phyloP scores from a whole-genome alignment of 2,888 invertebrate species.

The Podotricha telesiphe region DNA sequence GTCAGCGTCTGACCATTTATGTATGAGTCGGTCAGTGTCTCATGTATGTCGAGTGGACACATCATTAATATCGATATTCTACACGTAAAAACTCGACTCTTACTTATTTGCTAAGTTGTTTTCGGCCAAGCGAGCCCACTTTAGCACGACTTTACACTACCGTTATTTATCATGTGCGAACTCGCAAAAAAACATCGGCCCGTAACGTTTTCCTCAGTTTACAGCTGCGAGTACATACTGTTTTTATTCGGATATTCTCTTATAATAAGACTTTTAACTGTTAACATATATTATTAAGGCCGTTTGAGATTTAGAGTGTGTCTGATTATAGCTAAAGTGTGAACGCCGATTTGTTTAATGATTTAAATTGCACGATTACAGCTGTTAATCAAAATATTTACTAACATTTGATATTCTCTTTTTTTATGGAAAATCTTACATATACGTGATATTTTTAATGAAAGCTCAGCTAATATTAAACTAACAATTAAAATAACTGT shows the following conservation, averaged over 20 bases:
- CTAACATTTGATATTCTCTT: not conserved
- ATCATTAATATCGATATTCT: conserved; percentile 38
- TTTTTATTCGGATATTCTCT: conserved; percentile 38
- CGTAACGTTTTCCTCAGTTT: conserved; percentile 56
- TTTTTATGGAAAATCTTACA: not conserved
- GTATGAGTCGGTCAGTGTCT: conserved; percentile 41
- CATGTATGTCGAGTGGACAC: conserved; percentile 26
- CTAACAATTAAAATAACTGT: too few relatives aligned
- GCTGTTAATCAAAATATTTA: not conserved
- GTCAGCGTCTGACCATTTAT: conserved; percentile 31
- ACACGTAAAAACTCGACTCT: conserved; percentile 26
- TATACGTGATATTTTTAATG: too few relatives aligned
- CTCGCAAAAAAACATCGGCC: conserved; percentile 59
- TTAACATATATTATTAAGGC: conserved; percentile 29
- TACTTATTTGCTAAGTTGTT: conserved; percentile 37
- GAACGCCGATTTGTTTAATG: conserved; percentile 4
- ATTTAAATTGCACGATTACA: conserved; percentile 5
- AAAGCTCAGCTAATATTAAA: too few relatives aligned
- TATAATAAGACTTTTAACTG: conserved; percentile 38
- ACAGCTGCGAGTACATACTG: conserved; percentile 56
- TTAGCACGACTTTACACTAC: conserved; percentile 46
- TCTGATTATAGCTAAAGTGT: conserved; percentile 17
- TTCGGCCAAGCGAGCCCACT: conserved; percentile 48
- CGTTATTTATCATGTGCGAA: conserved; percentile 60
- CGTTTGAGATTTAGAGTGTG: conserved; percentile 24